Conservation (phyloP, 2,888 invertebrate species). For the Caenorhabditis sulstoni region DNA sequence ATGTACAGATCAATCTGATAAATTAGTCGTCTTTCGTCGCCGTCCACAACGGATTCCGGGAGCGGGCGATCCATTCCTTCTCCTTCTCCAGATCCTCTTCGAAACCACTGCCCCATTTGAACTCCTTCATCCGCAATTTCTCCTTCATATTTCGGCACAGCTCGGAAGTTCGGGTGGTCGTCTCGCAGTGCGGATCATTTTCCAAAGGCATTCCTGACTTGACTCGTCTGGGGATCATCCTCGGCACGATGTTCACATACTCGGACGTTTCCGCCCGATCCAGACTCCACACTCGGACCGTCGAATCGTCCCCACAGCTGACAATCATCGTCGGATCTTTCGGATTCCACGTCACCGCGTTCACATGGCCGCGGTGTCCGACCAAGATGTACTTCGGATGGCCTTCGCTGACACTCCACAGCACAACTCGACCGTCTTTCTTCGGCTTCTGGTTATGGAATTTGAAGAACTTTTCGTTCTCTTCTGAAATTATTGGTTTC, state of each 20-base stretch:
- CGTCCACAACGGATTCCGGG: neutral
- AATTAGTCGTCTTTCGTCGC: neutral
- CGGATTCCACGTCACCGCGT: conserved; percentile 63
- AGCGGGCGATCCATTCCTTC: conserved; percentile 10
- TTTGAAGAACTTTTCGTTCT: conserved; percentile 8
- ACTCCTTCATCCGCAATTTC: neutral
- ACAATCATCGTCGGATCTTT: conserved; percentile 56
- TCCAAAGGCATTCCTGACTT: conserved; percentile 1
- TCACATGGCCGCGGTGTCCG: conserved; percentile 50
- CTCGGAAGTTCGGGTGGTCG: neutral
- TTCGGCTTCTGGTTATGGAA: conserved; percentile 6
- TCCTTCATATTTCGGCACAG: no score
- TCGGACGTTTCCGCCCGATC: conserved; percentile 24
- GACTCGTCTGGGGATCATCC: neutral
- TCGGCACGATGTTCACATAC: conserved; percentile 18
- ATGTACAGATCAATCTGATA: conserved; percentile 10
- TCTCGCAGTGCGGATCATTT: no score
- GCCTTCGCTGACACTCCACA: conserved; percentile 60
- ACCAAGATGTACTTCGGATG: conserved; percentile 43
- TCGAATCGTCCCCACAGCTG: conserved; percentile 47
- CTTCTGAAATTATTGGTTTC: conserved; percentile 19
- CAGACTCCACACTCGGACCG: conserved; percentile 44
- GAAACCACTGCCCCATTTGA: neutral
- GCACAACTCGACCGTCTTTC: conserved; percentile 34
- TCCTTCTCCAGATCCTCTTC: conserved; percentile 31